Percentiles rank a stretch among this genome's conserved stretches.
Evolutionary conservation across 2,888 invertebrate genomes (phyloP).

Genomic region (Isoperla grammatica): DNA sequence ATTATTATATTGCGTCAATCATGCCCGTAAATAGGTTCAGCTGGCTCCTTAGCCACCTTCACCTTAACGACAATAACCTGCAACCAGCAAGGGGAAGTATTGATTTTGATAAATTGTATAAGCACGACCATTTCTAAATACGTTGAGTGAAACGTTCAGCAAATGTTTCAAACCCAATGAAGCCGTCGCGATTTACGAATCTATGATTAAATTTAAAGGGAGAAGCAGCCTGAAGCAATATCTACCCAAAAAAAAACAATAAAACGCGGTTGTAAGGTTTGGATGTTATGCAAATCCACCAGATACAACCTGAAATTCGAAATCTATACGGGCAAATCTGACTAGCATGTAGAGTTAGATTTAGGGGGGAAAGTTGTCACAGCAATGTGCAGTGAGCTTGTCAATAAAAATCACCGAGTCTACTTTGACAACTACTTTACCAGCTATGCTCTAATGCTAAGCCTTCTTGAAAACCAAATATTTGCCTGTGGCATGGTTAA

Average conservation of each 20-base stretch:
- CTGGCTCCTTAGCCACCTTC: background rate
- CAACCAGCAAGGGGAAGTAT: background rate
- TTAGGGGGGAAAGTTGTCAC: constrained; percentile 30
- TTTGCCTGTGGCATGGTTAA: constrained; percentile 34
- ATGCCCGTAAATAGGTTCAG: constrained; percentile 9
- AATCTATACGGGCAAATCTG: constrained; percentile 36
- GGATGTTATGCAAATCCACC: constrained; percentile 31
- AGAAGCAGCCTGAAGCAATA: constrained; percentile 33
- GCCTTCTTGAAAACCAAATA: constrained; percentile 25
- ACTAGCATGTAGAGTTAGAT: constrained; percentile 28
- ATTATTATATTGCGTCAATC: constrained; percentile 2
- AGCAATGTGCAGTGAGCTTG: constrained; percentile 30
- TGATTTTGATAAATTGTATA: no score
- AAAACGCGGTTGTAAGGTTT: constrained; percentile 35
- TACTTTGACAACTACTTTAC: constrained; percentile 38
- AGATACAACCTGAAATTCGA: constrained; percentile 35
- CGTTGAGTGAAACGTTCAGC: background rate
- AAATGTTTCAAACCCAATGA: background rate
- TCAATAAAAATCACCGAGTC: constrained; percentile 32
- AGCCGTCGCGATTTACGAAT: constrained; percentile 14
- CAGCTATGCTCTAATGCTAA: constrained; percentile 29
- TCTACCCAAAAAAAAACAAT: constrained; percentile 33
- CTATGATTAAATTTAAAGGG: constrained; percentile 35
- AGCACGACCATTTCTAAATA: no score
- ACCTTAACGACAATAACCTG: constrained; percentile 7